Base-by-base conservation (phyloP, 2,888 invertebrate genomes). In the Epinotia nisella region DNA sequence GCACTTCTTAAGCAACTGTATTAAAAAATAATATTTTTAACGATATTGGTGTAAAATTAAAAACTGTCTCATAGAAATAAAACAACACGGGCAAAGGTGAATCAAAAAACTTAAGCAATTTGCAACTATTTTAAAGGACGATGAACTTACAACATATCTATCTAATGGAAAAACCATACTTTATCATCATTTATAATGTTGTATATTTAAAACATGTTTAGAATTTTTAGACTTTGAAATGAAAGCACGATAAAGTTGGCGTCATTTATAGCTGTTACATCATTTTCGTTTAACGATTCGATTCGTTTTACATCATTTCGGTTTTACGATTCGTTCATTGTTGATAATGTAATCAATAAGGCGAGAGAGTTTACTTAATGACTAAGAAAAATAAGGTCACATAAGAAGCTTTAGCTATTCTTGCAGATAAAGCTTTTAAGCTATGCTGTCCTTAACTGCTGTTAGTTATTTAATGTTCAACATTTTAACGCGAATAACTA, bases 111-210 rank as follows among this genome's bases (percentile, higher is more conserved):
- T 5, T 29, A 29, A 29, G 4, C 1, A 5, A 1, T 56, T 56
- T 56, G 1, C 55, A 3, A 56, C 55, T 56, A 15, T 53, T 53
- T 19, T 29, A 58, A 55, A 39, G 65, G 65, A 15, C 55, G 17
- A 55, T 65, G 65, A 55, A 39, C 65, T 55, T 35, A n/a, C n/a
- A 49, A 11, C 11, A 10, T 41, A 49, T 13, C 45, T 0, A n/a
- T n/a, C 15, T 49, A 49, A 3, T 49, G 45, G 15, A n/a, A 49
- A 49, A 49, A 45, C 45, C 15, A 29, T n/a, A 49, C 45, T 49
- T n/a, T 49, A 49, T n/a, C 45, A 49, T 3, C 5, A 13, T n/a
- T n/a, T n/a, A 45, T 45, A 15, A 3, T 15, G 45, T 41, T 1
- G n/a, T 49, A 49, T n/a, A 49, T 13, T 4, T 49, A n/a, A n/a